Percentiles rank a stretch among this genome's conserved stretches.
Evolutionary conservation across 2,888 invertebrate species (phyloP).

Genomic region (Cantharis lateralis): DNA sequence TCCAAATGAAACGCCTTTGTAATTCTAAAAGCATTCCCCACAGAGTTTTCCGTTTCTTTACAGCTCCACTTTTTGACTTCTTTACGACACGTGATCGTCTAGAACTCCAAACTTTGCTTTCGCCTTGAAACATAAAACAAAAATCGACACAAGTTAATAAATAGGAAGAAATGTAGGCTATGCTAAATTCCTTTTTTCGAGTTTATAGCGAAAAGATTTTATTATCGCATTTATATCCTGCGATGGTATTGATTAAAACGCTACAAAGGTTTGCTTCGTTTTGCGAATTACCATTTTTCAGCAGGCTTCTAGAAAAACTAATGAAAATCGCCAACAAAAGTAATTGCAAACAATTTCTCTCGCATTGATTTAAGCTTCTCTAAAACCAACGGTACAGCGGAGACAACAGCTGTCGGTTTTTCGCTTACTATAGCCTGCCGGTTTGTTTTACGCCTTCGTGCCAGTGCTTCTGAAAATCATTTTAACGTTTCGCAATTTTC

Average conservation of each 20-base stretch:
- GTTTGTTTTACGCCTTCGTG: no score
- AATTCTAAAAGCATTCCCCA: slow-evolving; percentile 22
- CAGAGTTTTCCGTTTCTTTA: slow-evolving; percentile 8
- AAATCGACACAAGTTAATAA: neutral
- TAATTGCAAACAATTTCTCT: no score
- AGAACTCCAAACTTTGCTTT: neutral
- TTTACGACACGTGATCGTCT: neutral
- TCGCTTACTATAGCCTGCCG: no score
- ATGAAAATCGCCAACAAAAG: neutral
- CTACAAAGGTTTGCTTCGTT: neutral
- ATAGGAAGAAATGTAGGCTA: neutral
- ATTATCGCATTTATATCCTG: neutral
- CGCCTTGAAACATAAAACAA: neutral
- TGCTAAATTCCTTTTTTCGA: neutral
- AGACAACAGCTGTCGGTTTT: no score
- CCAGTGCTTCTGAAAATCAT: no score
- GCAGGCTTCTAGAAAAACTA: neutral
- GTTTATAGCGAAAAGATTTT: neutral
- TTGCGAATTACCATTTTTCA: neutral
- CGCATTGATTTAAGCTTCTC: no score
- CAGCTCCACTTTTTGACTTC: neutral
- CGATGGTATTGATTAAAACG: neutral
- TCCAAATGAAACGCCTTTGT: slow-evolving; percentile 14
- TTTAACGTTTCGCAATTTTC: no score
- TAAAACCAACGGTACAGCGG: no score